Evolutionary conservation across 2,888 invertebrate species (phyloP), one percentile per base, ranked within the genome.

Genomic region (Odontocolon sp.): DNA sequence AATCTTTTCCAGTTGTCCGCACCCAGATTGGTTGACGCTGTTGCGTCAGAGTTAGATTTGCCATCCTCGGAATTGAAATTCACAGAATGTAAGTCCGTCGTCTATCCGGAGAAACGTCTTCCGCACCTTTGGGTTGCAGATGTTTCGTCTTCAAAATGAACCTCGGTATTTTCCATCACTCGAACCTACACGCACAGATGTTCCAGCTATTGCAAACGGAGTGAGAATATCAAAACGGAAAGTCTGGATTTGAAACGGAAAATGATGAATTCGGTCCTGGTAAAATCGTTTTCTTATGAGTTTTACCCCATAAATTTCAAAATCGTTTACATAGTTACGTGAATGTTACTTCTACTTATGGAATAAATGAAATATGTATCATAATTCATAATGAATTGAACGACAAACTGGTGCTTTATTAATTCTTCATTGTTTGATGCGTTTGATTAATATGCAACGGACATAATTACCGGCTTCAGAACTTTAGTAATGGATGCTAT

Each of bases 111-210:
- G 26, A 16, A 57, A 23, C 40, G 23, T 21, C n/a, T 59, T 59
- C 16, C 40, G 14, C 26, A 21, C 23, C 57, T 14, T 40, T 59
- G 11, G 18, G 16, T 26, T 9, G 1, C 57, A 40, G 57, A 8
- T 38, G 38, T 40, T 40, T 26, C 21, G 40, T 59, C 9, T 40
- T 3, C 26, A 21, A 59, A 21, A 59, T 11, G 40, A 59, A 59
- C 11, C 21, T 3, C 2, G 14, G n/a, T 33, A 36, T 36, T 16
- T 14, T 6, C 8, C 11, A 14, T 16, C 14, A 18, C 5, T 21
- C 6, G 36, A 14, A 36, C 38, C 1, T 11, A 5, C 23, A 21
- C 4, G 38, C 26, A 14, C 23, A 23, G 14, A 31, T 16, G 14
- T 33, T 54, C 16, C 26, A 4, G 6, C 23, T 36, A n/a, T 36